Evolutionary conservation across 2,113 vertebrate genomes (phyloP).

Genomic region (Limnothrissa miodon): DNA sequence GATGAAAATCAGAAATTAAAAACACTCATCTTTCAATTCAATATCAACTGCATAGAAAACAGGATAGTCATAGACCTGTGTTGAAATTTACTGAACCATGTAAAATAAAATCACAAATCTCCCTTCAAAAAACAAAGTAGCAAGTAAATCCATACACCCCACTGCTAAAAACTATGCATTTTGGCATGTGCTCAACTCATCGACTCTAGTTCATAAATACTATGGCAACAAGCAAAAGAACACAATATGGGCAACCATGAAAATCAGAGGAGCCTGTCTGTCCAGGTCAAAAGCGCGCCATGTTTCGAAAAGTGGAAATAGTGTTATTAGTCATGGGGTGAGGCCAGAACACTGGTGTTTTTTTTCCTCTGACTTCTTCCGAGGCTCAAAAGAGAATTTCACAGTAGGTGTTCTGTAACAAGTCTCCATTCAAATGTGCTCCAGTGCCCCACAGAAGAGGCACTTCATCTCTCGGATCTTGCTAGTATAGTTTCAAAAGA

Average conservation of each 20-base stretch:
- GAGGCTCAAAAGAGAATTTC: slow-evolving; percentile 48
- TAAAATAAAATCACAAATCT: slow-evolving; percentile 47
- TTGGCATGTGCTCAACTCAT: slow-evolving; percentile 50
- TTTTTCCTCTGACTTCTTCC: slow-evolving; percentile 20
- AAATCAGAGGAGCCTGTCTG: slow-evolving; percentile 29
- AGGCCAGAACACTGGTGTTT: slow-evolving; percentile 46
- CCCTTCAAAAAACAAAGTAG: slow-evolving; percentile 44
- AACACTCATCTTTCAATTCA: slow-evolving; percentile 44
- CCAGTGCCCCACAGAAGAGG: not conserved
- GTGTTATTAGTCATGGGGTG: slow-evolving; percentile 33
- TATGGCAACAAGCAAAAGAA: slow-evolving; percentile 46
- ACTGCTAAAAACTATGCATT: slow-evolving; percentile 37
- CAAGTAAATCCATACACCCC: slow-evolving; percentile 33
- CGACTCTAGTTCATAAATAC: slow-evolving; percentile 56
- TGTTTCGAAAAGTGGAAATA: slow-evolving; percentile 12
- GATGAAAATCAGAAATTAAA: slow-evolving; percentile 37
- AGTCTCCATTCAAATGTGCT: slow-evolving; percentile 19
- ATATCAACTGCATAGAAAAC: slow-evolving; percentile 64
- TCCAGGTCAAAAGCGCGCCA: slow-evolving; percentile 30
- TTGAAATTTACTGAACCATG: slow-evolving; percentile 50
- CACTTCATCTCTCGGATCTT: not conserved
- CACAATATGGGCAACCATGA: slow-evolving; percentile 41
- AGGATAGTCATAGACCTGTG: slow-evolving; percentile 49
- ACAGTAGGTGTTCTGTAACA: slow-evolving; percentile 54
- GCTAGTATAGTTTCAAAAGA: not conserved